These are phyloP conservation scores for Papilio demoleus DNA, from an alignment of 2,888 invertebrate species.

Conservation along the genomic window DNA sequence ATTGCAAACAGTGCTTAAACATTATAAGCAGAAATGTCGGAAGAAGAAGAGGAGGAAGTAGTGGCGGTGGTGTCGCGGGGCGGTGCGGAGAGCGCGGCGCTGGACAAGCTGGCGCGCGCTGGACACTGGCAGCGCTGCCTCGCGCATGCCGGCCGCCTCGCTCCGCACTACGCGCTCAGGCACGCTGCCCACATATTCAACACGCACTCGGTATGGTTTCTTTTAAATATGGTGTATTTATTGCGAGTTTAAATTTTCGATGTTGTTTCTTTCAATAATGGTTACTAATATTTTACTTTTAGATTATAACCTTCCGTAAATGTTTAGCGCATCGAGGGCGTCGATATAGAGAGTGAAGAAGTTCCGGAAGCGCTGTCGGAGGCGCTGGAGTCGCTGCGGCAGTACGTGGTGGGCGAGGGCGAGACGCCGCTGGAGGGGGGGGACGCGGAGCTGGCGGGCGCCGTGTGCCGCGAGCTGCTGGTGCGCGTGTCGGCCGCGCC, in stretches of 20 bases:
- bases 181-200: constrained; percentile 73
- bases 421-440: constrained; percentile 46
- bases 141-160: constrained; percentile 66
- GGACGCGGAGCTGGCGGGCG: constrained; percentile 62
- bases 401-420: constrained; percentile 59
- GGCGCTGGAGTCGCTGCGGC: constrained; percentile 68
- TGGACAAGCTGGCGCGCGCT: constrained; percentile 73
- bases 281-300: not conserved
- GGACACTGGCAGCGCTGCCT: constrained; percentile 78
- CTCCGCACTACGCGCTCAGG: constrained; percentile 73
- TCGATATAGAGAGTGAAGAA: constrained; percentile 73
- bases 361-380: constrained; percentile 68
- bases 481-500: constrained; percentile 70
- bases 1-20: not conserved
- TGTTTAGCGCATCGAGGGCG: constrained; percentile 68
- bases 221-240: not conserved
- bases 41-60: constrained; percentile 61
- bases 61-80: constrained; percentile 38
- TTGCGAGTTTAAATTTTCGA: not conserved
- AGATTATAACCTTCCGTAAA: not conserved
- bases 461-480: constrained; percentile 66
- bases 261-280: not conserved
- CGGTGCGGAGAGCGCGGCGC: constrained; percentile 55
- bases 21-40: constrained; percentile 49
- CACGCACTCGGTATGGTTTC: constrained; percentile 62